These are phyloP conservation scores for Ibycter americanus DNA, from an alignment of 2,797 vertebrate genomes.

Conservation along the genomic window DNA sequence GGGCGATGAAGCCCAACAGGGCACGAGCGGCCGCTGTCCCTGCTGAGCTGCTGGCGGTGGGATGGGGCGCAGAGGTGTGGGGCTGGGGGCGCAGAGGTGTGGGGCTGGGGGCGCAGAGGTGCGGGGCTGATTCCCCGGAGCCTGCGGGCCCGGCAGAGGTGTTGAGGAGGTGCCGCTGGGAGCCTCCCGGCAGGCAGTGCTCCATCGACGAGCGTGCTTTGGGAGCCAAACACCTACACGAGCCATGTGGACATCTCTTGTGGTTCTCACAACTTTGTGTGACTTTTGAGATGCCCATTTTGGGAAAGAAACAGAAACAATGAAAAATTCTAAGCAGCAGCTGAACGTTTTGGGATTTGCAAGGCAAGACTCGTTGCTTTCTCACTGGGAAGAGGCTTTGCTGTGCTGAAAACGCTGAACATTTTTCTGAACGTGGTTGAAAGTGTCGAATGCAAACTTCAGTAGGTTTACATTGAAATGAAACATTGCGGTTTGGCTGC, in stretches of 20 bases:
- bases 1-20: neutral
- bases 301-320: neutral
- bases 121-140: neutral
- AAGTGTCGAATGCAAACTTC: neutral
- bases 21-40: neutral
- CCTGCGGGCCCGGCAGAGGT: neutral
- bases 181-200: neutral
- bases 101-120: neutral
- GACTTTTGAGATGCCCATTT: neutral
- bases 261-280: neutral
- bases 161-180: rapidly evolving
- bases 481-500: neutral
- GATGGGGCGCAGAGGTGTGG: neutral
- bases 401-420: neutral
- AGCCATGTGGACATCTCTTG: neutral
- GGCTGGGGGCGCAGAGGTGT: neutral
- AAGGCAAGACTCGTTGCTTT: neutral
- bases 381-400: neutral
- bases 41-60: neutral
- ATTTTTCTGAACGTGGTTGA: neutral
- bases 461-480: neutral
- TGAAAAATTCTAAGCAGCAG: neutral
- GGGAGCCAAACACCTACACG: neutral
- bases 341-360: neutral
- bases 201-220: rapidly evolving